phyloP scores from a whole-genome alignment of 2,113 vertebrate species.

The Ovibos moschatus region DNA sequence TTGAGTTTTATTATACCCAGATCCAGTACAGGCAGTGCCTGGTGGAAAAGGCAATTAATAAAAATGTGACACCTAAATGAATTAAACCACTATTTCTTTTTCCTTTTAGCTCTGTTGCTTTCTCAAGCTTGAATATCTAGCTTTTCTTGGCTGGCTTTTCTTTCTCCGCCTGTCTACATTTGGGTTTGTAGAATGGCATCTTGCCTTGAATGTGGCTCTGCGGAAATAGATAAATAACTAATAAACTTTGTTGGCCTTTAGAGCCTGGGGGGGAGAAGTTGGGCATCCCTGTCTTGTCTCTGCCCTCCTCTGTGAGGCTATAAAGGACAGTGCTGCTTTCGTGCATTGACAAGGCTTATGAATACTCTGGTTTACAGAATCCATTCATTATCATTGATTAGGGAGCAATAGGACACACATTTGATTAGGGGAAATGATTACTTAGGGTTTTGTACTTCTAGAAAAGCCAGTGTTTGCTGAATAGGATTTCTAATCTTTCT shows the following conservation, averaged over 20 bases:
- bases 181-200: not conserved
- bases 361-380: not conserved
- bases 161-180: not conserved
- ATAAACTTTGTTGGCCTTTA: not conserved
- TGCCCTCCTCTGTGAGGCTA: not conserved
- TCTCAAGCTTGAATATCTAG: not conserved
- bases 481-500: slow-evolving; percentile 12
- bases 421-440: slow-evolving; percentile 3
- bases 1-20: not conserved
- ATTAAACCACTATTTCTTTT: not conserved
- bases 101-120: not conserved
- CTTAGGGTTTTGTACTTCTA: not conserved
- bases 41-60: slow-evolving; percentile 4
- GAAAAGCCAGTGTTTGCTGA: not conserved
- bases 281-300: not conserved
- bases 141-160: not conserved
- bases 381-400: not conserved
- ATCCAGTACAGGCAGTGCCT: not conserved
- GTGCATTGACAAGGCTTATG: not conserved
- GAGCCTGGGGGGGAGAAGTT: not conserved
- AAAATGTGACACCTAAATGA: slow-evolving; percentile 31
- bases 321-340: not conserved
- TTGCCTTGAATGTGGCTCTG: not conserved
- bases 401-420: not conserved
- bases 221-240: not conserved